These are phyloP conservation scores for Apis mellifera DNA, from an alignment of 1,140 invertebrate species.

Conservation along the genomic window Amel_HAv3.1 CM009936.2:13352501-13353000, in stretches of 20 bases:
- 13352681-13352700: slow-evolving; percentile 79
- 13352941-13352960: too few species aligned
- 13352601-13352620: slow-evolving; percentile 65
- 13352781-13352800: slow-evolving; percentile 83
- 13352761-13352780: slow-evolving; percentile 86
- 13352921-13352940: too few species aligned
- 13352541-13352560: slow-evolving; percentile 71
- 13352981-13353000: too few species aligned
- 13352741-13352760: slow-evolving; percentile 85
- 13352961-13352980: too few species aligned
- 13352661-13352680: slow-evolving; percentile 73
- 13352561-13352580: slow-evolving; percentile 80
- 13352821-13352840: neutral
- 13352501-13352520: slow-evolving; percentile 72
- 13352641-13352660: slow-evolving; percentile 77
- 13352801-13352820: neutral
- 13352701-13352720: slow-evolving; percentile 85
- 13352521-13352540: slow-evolving; percentile 76
- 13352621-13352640: slow-evolving; percentile 76
- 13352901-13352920: too few species aligned
- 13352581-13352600: slow-evolving; percentile 71
- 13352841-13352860: too few species aligned
- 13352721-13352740: slow-evolving; percentile 83
- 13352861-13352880: too few species aligned
- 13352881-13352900: too few species aligned